Evolutionary conservation across 2,797 vertebrate species (phyloP).

Genomic region (Tapera naevia): DNA sequence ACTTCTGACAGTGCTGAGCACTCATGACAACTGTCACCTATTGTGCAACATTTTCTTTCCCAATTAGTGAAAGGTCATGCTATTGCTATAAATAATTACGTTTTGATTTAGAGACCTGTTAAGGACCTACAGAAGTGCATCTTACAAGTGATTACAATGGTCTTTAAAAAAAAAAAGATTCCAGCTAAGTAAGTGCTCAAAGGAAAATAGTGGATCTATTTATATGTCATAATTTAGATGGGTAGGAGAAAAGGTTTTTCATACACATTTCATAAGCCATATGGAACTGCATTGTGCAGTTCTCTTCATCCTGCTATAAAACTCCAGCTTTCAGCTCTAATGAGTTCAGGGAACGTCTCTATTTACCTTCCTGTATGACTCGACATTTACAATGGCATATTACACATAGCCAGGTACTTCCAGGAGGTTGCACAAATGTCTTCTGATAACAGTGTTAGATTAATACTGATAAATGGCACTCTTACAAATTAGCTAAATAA

Average conservation of each 20-base stretch:
- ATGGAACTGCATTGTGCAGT: background rate
- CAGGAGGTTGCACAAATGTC: background rate
- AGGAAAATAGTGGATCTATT: slow-evolving; percentile 14
- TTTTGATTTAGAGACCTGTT: slow-evolving; percentile 9
- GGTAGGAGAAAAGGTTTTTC: slow-evolving; percentile 33
- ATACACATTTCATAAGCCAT: slow-evolving; percentile 24
- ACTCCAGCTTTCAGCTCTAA: slow-evolving; percentile 3
- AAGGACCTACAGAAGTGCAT: background rate
- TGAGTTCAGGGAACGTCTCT: slow-evolving; percentile 12
- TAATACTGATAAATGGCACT: background rate
- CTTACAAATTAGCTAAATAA: background rate
- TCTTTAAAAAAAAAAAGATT: background rate
- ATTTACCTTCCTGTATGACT: slow-evolving; percentile 20
- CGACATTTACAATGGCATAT: background rate
- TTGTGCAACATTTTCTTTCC: slow-evolving; percentile 4
- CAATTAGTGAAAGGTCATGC: slow-evolving; percentile 44
- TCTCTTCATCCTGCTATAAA: slow-evolving; percentile 21
- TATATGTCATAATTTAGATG: slow-evolving; percentile 5
- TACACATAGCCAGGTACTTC: background rate
- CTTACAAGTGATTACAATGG: background rate
- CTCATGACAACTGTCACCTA: background rate
- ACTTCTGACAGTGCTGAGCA: background rate
- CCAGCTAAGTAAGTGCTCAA: background rate
- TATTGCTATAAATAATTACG: background rate
- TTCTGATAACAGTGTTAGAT: background rate